Percentiles rank a stretch among this genome's conserved stretches.
Evolutionary conservation across 2,113 vertebrate genomes (phyloP).

Genomic region (Rhegmatorhina hoffmannsi): DNA sequence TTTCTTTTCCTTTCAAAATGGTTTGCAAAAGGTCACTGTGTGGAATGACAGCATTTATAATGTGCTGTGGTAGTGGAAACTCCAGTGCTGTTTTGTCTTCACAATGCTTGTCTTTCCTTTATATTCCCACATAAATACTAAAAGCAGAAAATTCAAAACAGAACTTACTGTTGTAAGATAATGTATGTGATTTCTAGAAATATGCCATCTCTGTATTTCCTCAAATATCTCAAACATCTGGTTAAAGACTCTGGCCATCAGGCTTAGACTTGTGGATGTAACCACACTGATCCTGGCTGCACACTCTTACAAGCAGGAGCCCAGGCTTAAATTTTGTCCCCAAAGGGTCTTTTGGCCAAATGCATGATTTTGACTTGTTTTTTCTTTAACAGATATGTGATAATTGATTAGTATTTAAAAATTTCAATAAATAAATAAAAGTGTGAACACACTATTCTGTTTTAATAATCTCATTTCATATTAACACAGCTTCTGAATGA

Average conservation of each 20-base stretch:
- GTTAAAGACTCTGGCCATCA: not conserved
- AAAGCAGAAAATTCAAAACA: slow-evolving; percentile 51
- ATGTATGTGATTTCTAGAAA: slow-evolving; percentile 27
- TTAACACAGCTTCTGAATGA: not conserved
- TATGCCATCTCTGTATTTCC: slow-evolving; percentile 10
- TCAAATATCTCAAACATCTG: not conserved
- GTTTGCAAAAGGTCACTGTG: not conserved
- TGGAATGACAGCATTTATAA: slow-evolving; percentile 49
- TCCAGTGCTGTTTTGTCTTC: slow-evolving; percentile 47
- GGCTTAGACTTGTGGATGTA: not conserved
- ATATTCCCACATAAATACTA: slow-evolving; percentile 41
- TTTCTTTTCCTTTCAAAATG: slow-evolving; percentile 51
- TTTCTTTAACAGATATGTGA: not conserved
- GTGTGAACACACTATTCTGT: not conserved
- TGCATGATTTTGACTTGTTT: not conserved
- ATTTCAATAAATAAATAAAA: no score
- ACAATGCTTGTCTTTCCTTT: slow-evolving; percentile 28
- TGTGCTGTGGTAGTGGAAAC: slow-evolving; percentile 56
- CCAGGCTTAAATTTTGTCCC: not conserved
- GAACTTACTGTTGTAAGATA: not conserved
- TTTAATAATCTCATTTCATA: not conserved
- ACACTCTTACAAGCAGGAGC: not conserved
- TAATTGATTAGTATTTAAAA: not conserved
- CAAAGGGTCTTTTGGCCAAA: not conserved
- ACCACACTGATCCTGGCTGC: not conserved